phyloP scores from a whole-genome alignment of 2,888 invertebrate genomes.

The Augochlorella aurata region DNA sequence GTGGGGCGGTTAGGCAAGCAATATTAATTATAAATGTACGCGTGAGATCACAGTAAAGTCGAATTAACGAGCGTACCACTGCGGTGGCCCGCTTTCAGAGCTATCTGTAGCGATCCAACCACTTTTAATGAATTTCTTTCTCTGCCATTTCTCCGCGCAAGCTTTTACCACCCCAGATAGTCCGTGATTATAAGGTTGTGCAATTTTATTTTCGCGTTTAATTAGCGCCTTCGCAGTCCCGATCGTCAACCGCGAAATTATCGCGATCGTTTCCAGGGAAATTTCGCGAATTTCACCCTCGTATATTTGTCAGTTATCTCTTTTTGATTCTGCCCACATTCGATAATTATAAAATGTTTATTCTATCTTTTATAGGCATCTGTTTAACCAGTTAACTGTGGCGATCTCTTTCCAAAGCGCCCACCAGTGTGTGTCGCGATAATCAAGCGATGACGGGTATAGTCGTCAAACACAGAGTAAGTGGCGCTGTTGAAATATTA shows the following conservation, averaged over 20 bases:
- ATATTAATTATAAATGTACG: conserved; percentile 50
- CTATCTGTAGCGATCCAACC: neutral
- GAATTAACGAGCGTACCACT: conserved; percentile 27
- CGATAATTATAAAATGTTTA: too few species aligned
- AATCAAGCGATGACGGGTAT: too few species aligned
- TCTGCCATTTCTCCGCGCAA: neutral
- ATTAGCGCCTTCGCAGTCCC: neutral
- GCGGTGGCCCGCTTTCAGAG: neutral
- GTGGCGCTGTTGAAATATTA: too few species aligned
- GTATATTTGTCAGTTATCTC: neutral
- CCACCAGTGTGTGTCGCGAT: too few species aligned
- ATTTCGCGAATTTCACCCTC: neutral
- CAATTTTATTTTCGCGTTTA: neutral
- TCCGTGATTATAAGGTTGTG: neutral
- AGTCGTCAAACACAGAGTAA: too few species aligned
- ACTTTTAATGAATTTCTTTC: conserved; percentile 21
- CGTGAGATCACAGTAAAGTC: conserved; percentile 31
- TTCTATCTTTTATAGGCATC: too few species aligned
- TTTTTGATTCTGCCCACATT: neutral
- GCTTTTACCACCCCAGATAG: too few species aligned
- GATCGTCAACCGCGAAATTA: neutral
- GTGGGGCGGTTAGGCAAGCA: neutral
- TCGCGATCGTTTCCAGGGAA: neutral
- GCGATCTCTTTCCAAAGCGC: too few species aligned
- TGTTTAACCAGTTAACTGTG: too few species aligned